Percentiles rank a stretch among this genome's conserved stretches.
phyloP scores from a whole-genome alignment of 2,113 vertebrate species.

The Pelvicachromis taeniatus region DNA sequence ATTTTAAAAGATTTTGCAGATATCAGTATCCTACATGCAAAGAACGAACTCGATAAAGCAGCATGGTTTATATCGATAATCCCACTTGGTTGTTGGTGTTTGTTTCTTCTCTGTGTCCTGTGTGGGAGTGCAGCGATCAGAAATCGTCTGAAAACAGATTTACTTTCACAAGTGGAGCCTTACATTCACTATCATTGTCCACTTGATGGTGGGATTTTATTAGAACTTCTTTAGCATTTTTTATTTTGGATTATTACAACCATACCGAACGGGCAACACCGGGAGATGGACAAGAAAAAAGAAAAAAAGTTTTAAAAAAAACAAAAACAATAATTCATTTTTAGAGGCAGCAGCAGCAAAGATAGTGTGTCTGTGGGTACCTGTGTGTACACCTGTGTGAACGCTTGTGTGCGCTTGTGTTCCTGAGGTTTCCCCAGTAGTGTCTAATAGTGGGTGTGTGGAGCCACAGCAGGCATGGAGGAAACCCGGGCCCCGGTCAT shows the following conservation, averaged over 20 bases:
- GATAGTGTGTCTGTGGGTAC: not conserved
- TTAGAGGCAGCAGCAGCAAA: not conserved
- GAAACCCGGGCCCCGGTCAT: rapidly evolving
- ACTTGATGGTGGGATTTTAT: not conserved
- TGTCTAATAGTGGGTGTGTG: not conserved
- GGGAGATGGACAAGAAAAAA: too few species aligned
- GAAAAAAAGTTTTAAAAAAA: not conserved
- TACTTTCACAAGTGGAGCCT: not conserved
- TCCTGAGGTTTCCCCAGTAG: not conserved
- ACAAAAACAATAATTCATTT: not conserved
- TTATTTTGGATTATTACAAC: not conserved
- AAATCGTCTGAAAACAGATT: not conserved
- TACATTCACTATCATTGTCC: rapidly evolving
- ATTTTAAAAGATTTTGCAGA: not conserved
- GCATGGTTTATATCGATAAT: not conserved
- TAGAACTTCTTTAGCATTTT: not conserved
- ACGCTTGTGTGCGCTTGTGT: not conserved
- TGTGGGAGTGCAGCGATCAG: rapidly evolving
- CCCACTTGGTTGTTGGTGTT: not conserved
- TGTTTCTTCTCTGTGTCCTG: not conserved
- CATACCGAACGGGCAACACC: not conserved
- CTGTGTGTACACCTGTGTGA: not conserved
- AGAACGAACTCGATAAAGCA: not conserved
- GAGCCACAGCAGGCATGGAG: not conserved
- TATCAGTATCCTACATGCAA: not conserved